Percentiles rank a stretch among this genome's conserved stretches.
Conservation (phyloP, 2,888 invertebrate species). For the Agonopterix subpropinquella region DNA sequence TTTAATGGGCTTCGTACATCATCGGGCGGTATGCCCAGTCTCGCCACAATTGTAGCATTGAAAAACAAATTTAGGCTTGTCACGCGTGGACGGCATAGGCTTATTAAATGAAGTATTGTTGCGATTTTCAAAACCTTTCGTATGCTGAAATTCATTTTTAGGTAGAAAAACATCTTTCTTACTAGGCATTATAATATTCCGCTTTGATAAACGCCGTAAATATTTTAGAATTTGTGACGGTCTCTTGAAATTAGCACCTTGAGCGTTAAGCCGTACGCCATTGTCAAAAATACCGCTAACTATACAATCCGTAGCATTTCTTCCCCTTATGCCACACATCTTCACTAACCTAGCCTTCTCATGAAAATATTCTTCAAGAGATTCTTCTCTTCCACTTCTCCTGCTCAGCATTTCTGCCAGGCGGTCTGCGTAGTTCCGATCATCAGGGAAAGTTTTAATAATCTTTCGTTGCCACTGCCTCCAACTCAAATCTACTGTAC, state of each 20-base stretch:
- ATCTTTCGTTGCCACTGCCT: constrained; percentile 15
- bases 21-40: neutral
- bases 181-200: neutral
- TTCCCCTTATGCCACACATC: constrained; percentile 10
- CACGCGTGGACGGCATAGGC: neutral
- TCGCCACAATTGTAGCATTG: neutral
- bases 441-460: constrained; percentile 14
- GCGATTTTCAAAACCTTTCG: neutral
- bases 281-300: constrained; percentile 8
- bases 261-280: constrained; percentile 6
- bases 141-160: neutral
- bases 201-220: constrained; percentile 4
- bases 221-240: constrained; percentile 3
- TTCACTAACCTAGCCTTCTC: constrained; percentile 11
- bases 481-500: constrained; percentile 12
- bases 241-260: constrained; percentile 4
- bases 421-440: constrained; percentile 15
- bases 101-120: neutral
- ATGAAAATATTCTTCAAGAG: constrained; percentile 14
- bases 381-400: too few species aligned
- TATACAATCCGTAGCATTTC: constrained; percentile 10
- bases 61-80: neutral
- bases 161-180: neutral
- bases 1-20: neutral
- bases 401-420: constrained; percentile 13